These are phyloP conservation scores for Apaloderma vittatum DNA, from an alignment of 2,113 vertebrate genomes.

Conservation along the genomic window DNA sequence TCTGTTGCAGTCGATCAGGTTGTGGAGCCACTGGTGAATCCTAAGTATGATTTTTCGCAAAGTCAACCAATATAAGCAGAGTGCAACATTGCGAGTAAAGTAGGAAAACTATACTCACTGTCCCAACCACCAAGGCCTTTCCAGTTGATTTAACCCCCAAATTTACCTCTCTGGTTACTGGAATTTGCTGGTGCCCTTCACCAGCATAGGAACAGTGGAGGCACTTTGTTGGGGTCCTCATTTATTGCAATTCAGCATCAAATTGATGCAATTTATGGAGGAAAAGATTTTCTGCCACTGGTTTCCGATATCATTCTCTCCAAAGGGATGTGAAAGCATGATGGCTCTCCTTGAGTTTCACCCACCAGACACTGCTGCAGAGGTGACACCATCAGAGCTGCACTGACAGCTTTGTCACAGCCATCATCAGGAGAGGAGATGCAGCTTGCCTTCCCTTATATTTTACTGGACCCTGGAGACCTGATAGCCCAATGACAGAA, in stretches of 20 bases:
- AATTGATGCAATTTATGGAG: neutral
- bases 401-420: neutral
- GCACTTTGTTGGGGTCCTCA: fast-evolving
- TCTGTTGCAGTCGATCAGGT: neutral
- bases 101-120: neutral
- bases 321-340: neutral
- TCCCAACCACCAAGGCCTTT: neutral
- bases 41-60: neutral
- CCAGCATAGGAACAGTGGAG: neutral
- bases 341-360: neutral
- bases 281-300: neutral
- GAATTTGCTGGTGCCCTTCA: neutral
- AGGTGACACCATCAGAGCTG: neutral
- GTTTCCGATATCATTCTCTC: neutral
- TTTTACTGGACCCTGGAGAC: neutral
- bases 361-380: neutral
- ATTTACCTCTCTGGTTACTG: neutral
- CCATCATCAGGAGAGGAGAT: neutral
- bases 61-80: neutral
- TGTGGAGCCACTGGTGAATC: neutral
- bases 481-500: no score
- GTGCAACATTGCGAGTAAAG: neutral
- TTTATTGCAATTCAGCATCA: neutral
- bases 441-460: neutral
- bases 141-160: neutral